phyloP scores from a whole-genome alignment of 2,797 vertebrate species.

The Sebastes matsubarae region DNA sequence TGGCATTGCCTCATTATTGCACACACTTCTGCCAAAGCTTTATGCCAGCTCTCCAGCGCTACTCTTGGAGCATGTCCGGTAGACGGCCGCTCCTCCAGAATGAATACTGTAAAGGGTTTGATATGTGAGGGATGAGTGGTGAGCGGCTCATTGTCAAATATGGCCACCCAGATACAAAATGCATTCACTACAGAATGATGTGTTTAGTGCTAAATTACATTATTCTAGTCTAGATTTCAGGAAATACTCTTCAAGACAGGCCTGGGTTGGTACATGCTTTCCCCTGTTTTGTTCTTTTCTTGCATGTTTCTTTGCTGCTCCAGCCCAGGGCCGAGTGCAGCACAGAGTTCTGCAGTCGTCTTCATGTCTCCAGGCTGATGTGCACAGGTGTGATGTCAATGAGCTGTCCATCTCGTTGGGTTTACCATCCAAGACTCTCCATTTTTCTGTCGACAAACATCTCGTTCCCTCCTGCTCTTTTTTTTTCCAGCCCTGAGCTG shows the following conservation, averaged over 20 bases:
- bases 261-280: not conserved
- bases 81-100: constrained; percentile 28
- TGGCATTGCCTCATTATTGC: constrained; percentile 70
- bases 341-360: not conserved
- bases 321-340: not conserved
- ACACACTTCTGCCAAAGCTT: constrained; percentile 42
- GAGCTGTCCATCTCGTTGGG: not conserved
- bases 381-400: constrained; percentile 25
- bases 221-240: not conserved
- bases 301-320: not conserved
- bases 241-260: not conserved
- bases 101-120: constrained; percentile 9
- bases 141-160: constrained; percentile 18
- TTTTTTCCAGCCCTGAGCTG: constrained; percentile 9
- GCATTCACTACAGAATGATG: not conserved
- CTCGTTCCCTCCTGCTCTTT: constrained; percentile 11
- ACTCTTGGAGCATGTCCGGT: constrained; percentile 36
- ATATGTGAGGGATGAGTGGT: constrained; percentile 13
- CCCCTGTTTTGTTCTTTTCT: not conserved
- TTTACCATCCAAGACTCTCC: not conserved
- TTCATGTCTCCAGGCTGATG: constrained; percentile 14
- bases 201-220: not conserved
- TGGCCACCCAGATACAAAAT: constrained; percentile 4
- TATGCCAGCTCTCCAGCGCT: constrained; percentile 12
- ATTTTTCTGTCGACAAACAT: constrained; percentile 45